Evolutionary conservation across 2,797 vertebrate species (phyloP), one percentile per base, ranked within the genome.

Genomic region (Coccyzus lansbergi): DNA sequence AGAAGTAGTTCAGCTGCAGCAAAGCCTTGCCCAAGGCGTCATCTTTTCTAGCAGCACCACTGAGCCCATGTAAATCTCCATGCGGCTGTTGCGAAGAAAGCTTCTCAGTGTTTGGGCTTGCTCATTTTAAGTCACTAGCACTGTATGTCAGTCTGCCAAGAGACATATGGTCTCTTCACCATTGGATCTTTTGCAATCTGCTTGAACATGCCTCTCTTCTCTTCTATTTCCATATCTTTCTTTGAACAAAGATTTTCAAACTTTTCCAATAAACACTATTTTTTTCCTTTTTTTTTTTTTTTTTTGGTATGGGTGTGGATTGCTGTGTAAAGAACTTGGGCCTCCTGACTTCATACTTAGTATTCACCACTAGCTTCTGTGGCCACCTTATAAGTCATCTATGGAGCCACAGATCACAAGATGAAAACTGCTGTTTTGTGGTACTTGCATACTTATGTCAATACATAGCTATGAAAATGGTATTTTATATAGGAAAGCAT

Each of bases 31-130:
- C 60, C 53, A 77, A 80, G 53, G 49, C 69, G 1, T 25, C 1
- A 5, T 46, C 64, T 29, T 64, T 94, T 83, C 88, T 29, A 95
- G 84, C 56, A 88, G 65, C 79, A 52, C 42, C 72, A 62, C 12
- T 5, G 36, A 85, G 60, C 28, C 52, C 78, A 49, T 2, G 4
- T 52, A 87, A 68, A 86, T 58, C 36, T 81, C 22, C 15, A 29
- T 83, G 72, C 55, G 76, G 49, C 85, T 76, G 53, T 6, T 92
- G 53, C 84, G 93, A 71, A 83, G 71, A 96, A 92, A 93, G 87
- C 72, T 92, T n/a, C 51, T 51, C 40, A 14, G 59, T 42, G 34
- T 28, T 63, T 74, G 78, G 69, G 40, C 68, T 81, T 77, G 31
- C 56, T 78, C 19, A 21, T 62, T 83, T 78, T 81, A 65, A 92